A percentile compares a stretch with the other conserved stretches of the same genome.
These are phyloP conservation scores for Caenorhabditis panamensis DNA, from an alignment of 2,888 invertebrate genomes.

Conservation along the genomic window DNA sequence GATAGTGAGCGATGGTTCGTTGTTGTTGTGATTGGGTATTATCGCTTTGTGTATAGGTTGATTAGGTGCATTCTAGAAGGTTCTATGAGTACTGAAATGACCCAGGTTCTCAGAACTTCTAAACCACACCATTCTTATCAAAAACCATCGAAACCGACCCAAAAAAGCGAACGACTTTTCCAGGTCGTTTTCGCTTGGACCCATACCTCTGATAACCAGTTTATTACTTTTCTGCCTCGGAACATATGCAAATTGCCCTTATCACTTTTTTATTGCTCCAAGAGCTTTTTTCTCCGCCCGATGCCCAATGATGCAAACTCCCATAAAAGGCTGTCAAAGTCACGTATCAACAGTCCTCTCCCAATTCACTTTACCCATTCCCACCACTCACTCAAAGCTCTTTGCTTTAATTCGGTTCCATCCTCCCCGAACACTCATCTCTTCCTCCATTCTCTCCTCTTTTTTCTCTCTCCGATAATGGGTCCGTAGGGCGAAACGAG, in stretches of 20 bases:
- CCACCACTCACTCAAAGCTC: background rate
- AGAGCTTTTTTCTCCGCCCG: background rate
- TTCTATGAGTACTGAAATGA: too few relatives aligned
- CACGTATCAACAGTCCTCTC: background rate
- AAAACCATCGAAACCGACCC: background rate
- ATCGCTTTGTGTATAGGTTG: too few relatives aligned
- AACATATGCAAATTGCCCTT: background rate
- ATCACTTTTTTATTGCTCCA: background rate
- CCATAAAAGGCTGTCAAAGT: background rate
- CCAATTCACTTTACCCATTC: background rate
- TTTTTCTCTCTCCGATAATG: slow-evolving; percentile 42
- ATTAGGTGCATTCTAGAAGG: too few relatives aligned
- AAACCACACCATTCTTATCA: background rate
- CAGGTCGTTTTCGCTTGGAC: background rate
- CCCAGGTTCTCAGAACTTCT: too few relatives aligned
- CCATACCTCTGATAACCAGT: background rate
- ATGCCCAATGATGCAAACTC: background rate
- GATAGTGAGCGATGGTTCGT: slow-evolving; percentile 13
- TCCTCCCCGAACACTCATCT: slow-evolving; percentile 37
- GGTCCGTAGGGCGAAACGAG: slow-evolving; percentile 36
- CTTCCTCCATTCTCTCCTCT: slow-evolving; percentile 15
- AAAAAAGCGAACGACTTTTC: background rate
- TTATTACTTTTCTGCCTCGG: background rate
- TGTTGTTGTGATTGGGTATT: too few relatives aligned
- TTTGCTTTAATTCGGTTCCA: slow-evolving; percentile 11